Evolutionary conservation across 2,888 invertebrate species (phyloP).

Genomic region (Nowickia ferox): DNA sequence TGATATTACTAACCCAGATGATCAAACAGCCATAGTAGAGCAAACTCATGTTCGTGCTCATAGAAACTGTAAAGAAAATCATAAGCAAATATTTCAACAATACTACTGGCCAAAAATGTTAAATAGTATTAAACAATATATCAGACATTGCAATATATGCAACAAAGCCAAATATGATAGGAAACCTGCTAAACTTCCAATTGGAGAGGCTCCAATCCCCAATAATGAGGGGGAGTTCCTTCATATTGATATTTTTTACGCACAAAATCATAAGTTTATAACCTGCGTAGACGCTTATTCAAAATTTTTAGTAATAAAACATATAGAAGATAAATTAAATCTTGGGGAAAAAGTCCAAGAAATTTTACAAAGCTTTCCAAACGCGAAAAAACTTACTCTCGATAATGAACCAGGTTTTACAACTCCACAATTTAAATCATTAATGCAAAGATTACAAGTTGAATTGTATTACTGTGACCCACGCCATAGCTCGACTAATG

Average conservation of each 20-base stretch:
- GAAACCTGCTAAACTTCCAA: slow-evolving; percentile 10
- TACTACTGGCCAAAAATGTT: background rate
- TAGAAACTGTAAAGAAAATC: slow-evolving; percentile 52
- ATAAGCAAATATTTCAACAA: background rate
- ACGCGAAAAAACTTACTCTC: slow-evolving; percentile 10
- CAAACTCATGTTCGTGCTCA: slow-evolving; percentile 49
- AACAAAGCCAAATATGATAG: background rate
- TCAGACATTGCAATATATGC: slow-evolving; percentile 19
- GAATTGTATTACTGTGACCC: slow-evolving; percentile 30
- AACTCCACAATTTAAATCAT: slow-evolving; percentile 22
- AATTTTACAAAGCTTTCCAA: slow-evolving; percentile 1
- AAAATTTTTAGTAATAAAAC: slow-evolving; percentile 19
- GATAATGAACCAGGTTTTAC: slow-evolving; percentile 27
- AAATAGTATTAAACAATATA: slow-evolving; percentile 37
- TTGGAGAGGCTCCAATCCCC: slow-evolving; percentile 16
- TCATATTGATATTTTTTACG: slow-evolving; percentile 25
- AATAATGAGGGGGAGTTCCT: slow-evolving; percentile 22
- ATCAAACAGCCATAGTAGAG: slow-evolving; percentile 47
- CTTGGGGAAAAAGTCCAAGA: slow-evolving; percentile 3
- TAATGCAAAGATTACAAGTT: slow-evolving; percentile 24
- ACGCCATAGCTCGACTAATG: slow-evolving; percentile 2
- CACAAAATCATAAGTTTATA: slow-evolving; percentile 25
- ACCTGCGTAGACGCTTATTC: slow-evolving; percentile 41
- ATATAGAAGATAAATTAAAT: slow-evolving; percentile 30
- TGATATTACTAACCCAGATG: slow-evolving; percentile 30